Base-by-base conservation (phyloP, 2,113 vertebrate species). In the Callochromis pleurospilus region DNA sequence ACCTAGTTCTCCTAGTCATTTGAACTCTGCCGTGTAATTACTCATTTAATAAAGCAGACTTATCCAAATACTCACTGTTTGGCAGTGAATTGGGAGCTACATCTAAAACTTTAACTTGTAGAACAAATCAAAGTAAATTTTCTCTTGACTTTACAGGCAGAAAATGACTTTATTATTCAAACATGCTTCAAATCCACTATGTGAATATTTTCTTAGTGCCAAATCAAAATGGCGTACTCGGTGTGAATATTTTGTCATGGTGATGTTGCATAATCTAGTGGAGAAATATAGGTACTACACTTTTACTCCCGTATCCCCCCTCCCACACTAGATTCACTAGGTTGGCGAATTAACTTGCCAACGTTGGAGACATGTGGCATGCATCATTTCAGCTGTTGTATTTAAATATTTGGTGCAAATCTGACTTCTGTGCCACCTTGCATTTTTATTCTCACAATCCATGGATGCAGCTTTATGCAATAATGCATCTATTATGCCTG, bases 241-340 rank as follows among this genome's bases (percentile, higher is more conserved):
- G 26, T 15, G 13, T 14, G 45, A 33, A 26, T 33, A n/a, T 51
- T 65, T 40, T 70, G 29, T 36, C 15, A 73, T 21, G 13, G 86
- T 82, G 7, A 90, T 91, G 93, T 47, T 81, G 87, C 86, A 65
- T 3, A 1, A 53, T 68, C 91, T 85, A 80, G 89, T 94, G 93
- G 92, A 73, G 3, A 55, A 73, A 70, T 4, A 3, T 13, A 29
- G 19, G 31, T 60, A 88, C 42, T 91, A 81, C 86, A 83, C 7
- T 24, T 9, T 10, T 31, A 31, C 42, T 17, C 70, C 7, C 5
- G 1, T 29, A 29, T 29, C 0, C 26, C 3, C 26, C 24, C 15
- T 5, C 60, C 19, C 60, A 38, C 4, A 47, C 14, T 77, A 77
- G 17, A 77, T n/a, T 77, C 73, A 51, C 73, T 51, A 49, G 26